These are phyloP conservation scores for Pterois miles DNA, from an alignment of 2,797 vertebrate genomes.

Conservation along the genomic window DNA sequence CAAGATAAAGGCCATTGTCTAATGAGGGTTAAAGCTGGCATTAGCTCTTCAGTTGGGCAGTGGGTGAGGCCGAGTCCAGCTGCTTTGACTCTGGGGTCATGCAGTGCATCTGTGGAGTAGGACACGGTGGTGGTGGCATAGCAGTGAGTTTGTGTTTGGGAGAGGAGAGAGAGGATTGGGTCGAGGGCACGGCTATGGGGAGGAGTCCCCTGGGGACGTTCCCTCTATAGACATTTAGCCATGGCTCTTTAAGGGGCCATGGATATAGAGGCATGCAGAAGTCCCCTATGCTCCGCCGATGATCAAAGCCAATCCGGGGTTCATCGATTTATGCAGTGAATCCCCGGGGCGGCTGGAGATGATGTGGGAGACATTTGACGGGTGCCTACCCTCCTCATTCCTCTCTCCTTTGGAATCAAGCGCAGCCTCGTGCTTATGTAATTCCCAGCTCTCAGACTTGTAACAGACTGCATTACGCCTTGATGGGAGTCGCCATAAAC, in stretches of 20 bases:
- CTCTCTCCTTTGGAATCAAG: constrained; percentile 46
- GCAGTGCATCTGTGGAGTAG: constrained; percentile 30
- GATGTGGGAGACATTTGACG: constrained; percentile 72
- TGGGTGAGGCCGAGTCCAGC: constrained; percentile 9
- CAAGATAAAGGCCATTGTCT: constrained; percentile 45
- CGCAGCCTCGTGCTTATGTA: constrained; percentile 69
- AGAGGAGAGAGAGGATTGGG: constrained; percentile 27
- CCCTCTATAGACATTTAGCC: constrained; percentile 57
- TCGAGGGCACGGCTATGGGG: constrained; percentile 26
- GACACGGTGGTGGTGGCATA: constrained; percentile 24
- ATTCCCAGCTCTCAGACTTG: constrained; percentile 62
- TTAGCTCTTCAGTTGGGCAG: constrained; percentile 38
- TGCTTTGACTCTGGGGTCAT: constrained; percentile 32
- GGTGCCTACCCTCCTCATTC: constrained; percentile 52
- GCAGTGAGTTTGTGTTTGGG: constrained; percentile 29
- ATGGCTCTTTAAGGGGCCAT: constrained; percentile 56
- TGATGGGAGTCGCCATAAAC: constrained; percentile 42
- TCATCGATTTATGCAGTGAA: constrained; percentile 57
- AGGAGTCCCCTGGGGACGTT: constrained; percentile 42
- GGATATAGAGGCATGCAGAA: constrained; percentile 60
- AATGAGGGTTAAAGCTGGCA: constrained; percentile 66
- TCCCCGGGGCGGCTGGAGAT: constrained; percentile 57
- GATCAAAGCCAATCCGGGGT: constrained; percentile 78
- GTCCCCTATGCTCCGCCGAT: constrained; percentile 44
- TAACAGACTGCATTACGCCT: constrained; percentile 58